Percentiles rank a stretch among this genome's conserved stretches.
These are phyloP conservation scores for Pocillopora meandrina DNA, from an alignment of 92 coral and sea anemone species.

Conservation along the genomic window DNA sequence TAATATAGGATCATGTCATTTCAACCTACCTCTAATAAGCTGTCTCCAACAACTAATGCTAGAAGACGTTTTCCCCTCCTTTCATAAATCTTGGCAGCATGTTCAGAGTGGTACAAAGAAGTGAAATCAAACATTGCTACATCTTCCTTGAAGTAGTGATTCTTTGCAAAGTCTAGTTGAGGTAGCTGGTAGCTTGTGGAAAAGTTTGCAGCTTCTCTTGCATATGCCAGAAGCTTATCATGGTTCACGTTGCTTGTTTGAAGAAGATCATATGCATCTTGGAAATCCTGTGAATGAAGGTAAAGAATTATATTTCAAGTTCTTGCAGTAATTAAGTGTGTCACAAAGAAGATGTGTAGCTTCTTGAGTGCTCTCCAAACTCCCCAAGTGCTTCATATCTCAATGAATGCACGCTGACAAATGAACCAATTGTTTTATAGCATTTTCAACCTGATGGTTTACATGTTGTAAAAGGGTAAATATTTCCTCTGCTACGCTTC, in stretches of 20 bases:
- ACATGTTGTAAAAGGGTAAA: too few relatives aligned
- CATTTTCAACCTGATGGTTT: too few relatives aligned
- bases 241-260: constrained; percentile 86
- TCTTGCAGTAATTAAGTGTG: too few relatives aligned
- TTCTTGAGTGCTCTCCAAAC: too few relatives aligned
- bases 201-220: constrained; percentile 93
- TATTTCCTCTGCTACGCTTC: too few relatives aligned
- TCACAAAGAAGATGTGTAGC: too few relatives aligned
- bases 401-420: too few relatives aligned
- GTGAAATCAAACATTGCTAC: constrained; percentile 99
- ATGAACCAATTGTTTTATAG: too few relatives aligned
- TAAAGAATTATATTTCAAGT: background rate
- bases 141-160: constrained; percentile 84
- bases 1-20: background rate
- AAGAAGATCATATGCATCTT: constrained; percentile 91
- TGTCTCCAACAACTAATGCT: constrained; percentile 89
- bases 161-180: constrained; percentile 83
- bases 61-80: constrained; percentile 82
- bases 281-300: constrained; percentile 62
- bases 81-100: constrained; percentile 90
- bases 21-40: constrained; percentile 81
- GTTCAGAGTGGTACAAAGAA: constrained; percentile 91
- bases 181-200: constrained; percentile 90
- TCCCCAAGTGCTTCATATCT: too few relatives aligned
- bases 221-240: constrained; percentile 79